Base-by-base conservation (phyloP, 37 sponge, comb jelly and placozoan genomes). In the Crambe crambe region DNA sequence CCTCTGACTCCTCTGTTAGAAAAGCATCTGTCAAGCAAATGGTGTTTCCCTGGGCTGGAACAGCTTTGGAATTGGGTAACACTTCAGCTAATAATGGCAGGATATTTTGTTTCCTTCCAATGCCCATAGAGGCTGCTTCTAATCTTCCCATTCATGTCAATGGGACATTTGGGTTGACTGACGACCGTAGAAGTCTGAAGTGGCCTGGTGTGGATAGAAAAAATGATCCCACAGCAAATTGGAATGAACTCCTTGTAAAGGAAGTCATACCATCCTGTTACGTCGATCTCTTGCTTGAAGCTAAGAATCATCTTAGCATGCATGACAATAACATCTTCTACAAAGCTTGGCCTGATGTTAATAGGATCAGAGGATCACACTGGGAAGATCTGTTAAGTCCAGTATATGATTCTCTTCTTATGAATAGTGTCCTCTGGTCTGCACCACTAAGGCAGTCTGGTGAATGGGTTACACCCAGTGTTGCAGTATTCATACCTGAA, bases 21-120 rank as follows among this genome's bases (percentile, higher is more conserved):
- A 37, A 63, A 67, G 42, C 58, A 54, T 54, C 72, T 68, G 44
- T 30, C 17, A 1, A 75, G 67, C 62, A 80, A 38, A 58, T 26
- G 1, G 42, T 74, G 0, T 29, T 81, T 23, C 77, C 82, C 8
- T 83, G 75, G 76, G 83, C 74, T 25, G 75, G 83, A 9, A 29
- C 58, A 20, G 83, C 75, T 37, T 27, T 74, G 42, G 75, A 72
- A 63, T 37, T 83, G 29, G 32, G 41, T 42, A 60, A 37, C 2
- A 12, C 29, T 29, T 35, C 8, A 8, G 42, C 29, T 3, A 20
- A 22, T 8, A 51, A 37, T 34, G 85, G 85, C 56, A 76, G 85
- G 2, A 54, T 89, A 44, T 89, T 89, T 56, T 89, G 85, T 37
- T 89, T 79, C 41, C 90, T 89, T 74, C 85, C 90, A 15, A 30